Conservation (phyloP, 2,797 vertebrate genomes). For the Enteromius viviparus region DNA sequence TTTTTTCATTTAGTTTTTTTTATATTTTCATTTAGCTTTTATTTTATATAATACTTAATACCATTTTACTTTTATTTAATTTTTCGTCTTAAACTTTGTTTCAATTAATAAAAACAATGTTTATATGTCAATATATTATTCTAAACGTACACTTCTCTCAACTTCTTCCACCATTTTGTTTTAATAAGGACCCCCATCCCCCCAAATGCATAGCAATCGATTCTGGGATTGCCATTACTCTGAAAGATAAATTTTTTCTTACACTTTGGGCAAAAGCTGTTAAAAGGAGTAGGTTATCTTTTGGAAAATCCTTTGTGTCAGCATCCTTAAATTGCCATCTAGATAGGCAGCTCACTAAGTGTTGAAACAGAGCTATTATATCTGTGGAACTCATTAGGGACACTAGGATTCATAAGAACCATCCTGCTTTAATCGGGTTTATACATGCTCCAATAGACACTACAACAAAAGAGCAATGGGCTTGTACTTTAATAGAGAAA, state of each 20-base stretch:
- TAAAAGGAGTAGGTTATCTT: background rate
- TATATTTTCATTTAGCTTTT: background rate
- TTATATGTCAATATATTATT: background rate
- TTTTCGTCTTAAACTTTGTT: background rate
- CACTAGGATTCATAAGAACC: constrained; percentile 33
- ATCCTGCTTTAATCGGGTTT: constrained; percentile 29
- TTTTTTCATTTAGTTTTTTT: too few species aligned
- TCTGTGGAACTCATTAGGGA: constrained; percentile 29
- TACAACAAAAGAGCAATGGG: constrained; percentile 23
- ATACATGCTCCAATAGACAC: constrained; percentile 36
- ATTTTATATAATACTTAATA: background rate
- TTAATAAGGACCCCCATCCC: background rate
- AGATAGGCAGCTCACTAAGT: constrained; percentile 4
- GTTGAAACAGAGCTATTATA: constrained; percentile 13
- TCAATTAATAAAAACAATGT: background rate
- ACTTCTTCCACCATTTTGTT: background rate
- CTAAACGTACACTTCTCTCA: background rate
- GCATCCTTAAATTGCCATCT: constrained; percentile 4
- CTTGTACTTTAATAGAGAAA: constrained; percentile 46
- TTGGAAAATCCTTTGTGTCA: background rate
- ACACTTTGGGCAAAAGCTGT: background rate
- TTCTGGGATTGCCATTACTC: background rate
- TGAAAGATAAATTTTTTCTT: background rate
- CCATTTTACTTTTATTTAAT: background rate
- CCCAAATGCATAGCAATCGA: background rate